Conservation (phyloP, 2,888 invertebrate genomes). For the Steinernema scapterisci region DNA sequence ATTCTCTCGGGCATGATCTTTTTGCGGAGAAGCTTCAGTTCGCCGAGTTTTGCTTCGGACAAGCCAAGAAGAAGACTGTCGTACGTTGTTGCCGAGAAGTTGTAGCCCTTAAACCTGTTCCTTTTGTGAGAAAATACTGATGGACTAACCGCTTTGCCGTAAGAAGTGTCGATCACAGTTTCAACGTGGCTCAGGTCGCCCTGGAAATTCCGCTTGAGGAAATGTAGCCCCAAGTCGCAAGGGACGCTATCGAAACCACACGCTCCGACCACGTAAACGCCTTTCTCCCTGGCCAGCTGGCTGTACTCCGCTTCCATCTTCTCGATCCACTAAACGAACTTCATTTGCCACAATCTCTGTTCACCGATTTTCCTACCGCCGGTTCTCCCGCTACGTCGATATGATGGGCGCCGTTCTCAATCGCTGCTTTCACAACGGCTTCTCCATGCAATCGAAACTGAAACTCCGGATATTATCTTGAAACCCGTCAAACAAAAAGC, state of each 20-base stretch:
- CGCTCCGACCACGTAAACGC: slow-evolving; percentile 83
- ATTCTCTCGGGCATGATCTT: slow-evolving; percentile 61
- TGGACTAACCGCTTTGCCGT: slow-evolving; percentile 57
- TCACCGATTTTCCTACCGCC: slow-evolving; percentile 67
- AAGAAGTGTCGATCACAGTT: slow-evolving; percentile 59
- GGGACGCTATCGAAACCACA: slow-evolving; percentile 91
- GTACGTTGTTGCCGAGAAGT: slow-evolving; percentile 84
- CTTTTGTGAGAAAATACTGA: too few relatives aligned
- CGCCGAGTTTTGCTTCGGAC: slow-evolving; percentile 54
- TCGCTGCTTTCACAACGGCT: slow-evolving; percentile 84
- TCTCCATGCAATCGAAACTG: slow-evolving; percentile 81
- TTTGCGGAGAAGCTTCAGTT: slow-evolving; percentile 56
- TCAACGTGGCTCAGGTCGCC: slow-evolving; percentile 71
- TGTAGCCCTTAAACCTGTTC: slow-evolving; percentile 72
- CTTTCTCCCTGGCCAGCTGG: slow-evolving; percentile 70
- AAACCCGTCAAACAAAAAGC: neutral
- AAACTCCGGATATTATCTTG: slow-evolving; percentile 29
- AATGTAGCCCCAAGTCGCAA: slow-evolving; percentile 84
- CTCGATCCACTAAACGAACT: slow-evolving; percentile 77
- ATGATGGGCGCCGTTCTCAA: slow-evolving; percentile 81
- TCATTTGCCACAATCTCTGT: slow-evolving; percentile 21
- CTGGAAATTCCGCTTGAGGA: slow-evolving; percentile 77
- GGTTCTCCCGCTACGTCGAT: slow-evolving; percentile 93
- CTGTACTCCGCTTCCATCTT: slow-evolving; percentile 82
- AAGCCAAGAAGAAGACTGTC: slow-evolving; percentile 83